phyloP scores from a whole-genome alignment of 2,888 invertebrate genomes.

The Aleiodes testaceus region DNA sequence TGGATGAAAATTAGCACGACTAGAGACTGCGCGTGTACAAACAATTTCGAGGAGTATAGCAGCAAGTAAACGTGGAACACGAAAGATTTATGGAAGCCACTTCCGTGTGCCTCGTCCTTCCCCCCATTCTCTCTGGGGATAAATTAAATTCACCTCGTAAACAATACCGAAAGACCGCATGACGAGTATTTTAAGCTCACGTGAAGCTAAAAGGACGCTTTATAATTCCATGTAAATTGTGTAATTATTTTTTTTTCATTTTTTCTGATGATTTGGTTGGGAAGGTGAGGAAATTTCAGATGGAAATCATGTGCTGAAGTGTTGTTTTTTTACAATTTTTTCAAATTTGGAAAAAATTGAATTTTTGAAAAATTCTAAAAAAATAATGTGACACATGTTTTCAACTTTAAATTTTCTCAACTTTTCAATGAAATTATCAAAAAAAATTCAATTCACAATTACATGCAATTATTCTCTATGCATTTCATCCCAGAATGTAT shows the following conservation, averaged over 20 bases:
- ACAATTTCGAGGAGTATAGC: too few species aligned
- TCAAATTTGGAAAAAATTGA: too few species aligned
- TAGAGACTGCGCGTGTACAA: conserved; percentile 16
- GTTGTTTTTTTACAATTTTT: too few species aligned
- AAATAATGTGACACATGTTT: too few species aligned
- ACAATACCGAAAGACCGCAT: conserved; percentile 21
- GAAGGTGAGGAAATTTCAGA: too few species aligned
- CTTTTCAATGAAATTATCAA: too few species aligned
- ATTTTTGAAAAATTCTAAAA: too few species aligned
- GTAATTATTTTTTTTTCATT: neutral
- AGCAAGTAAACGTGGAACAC: conserved; percentile 38
- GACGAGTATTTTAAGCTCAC: conserved; percentile 48
- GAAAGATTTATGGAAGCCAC: conserved; percentile 48
- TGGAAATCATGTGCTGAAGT: too few species aligned
- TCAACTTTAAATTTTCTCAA: too few species aligned
- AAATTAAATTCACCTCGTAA: conserved; percentile 40
- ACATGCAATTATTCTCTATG: too few species aligned
- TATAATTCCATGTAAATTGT: neutral
- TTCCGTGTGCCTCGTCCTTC: conserved; percentile 16
- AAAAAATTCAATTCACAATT: too few species aligned
- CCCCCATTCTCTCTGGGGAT: conserved; percentile 12
- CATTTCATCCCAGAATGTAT: neutral
- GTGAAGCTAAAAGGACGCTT: conserved; percentile 3
- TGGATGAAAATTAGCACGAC: neutral
- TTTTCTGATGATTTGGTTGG: too few species aligned